Base-by-base conservation (phyloP, 1,140 invertebrate species). In the Diabrotica virgifera region DNA sequence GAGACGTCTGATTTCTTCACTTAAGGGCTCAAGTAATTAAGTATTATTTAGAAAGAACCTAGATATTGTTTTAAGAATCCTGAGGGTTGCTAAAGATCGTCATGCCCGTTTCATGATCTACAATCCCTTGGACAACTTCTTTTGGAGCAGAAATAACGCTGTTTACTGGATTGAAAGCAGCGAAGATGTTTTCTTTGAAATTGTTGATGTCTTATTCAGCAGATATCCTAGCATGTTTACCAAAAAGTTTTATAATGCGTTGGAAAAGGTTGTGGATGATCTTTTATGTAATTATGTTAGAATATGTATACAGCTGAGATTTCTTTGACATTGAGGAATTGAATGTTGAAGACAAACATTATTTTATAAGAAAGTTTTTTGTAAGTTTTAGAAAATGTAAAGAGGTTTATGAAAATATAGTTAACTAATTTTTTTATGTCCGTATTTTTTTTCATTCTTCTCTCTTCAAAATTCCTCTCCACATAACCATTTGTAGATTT, bases 31-130 rank as follows among this genome's bases (percentile, higher is more conserved):
- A n/a, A n/a, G n/a, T n/a, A n/a, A n/a, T n/a, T n/a, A n/a, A n/a
- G n/a, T n/a, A n/a, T n/a, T 68, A 51, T 59, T 75, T 52, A 50
- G 52, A 9, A 66, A 61, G 14, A 54, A 67, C 50, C 6, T 66
- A 14, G 50, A 64, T 36, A 68, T 67, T 64, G 59, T 72, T 61
- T 59, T 68, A 55, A 62, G 55, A 59, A 54, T 67, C 74, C 8
- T 62, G 35, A 54, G 66, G 36, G 40, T 68, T 56, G 11, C 68
- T 66, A 60, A 66, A 64, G 14, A 67, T 66, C 36, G 64, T 58
- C 53, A 68, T 36, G 51, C 55, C 5, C 63, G 65, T 65, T 57
- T 53, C 24, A 35, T 57, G 13, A 36, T 71, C 62, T 64, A 63
- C 60, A 46, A 69, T 24, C 64, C 67, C 36, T 12, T 63, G 36